Evolutionary conservation across 1,140 invertebrate species (phyloP), one percentile per base, ranked within the genome.

Genomic region (Ptiloglossa arizonensis): DNA sequence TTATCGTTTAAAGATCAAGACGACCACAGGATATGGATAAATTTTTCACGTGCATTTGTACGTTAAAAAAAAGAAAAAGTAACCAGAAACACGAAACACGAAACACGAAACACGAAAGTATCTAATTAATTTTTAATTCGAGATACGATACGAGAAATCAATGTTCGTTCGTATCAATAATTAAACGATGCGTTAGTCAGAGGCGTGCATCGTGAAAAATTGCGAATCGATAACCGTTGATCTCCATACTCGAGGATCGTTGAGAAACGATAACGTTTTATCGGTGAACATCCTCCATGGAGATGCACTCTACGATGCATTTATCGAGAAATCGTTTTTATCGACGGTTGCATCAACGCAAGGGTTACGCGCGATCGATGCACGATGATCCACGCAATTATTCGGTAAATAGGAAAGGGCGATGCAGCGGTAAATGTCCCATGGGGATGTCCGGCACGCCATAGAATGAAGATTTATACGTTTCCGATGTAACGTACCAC

Each of bases 391-490:
- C 59, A 73, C 0, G 17, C 66, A 77, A 81, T 89, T 88, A 86
- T 87, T 86, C 83, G 67, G 71, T 82, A 83, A 88, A 87, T 69
- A 86, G 71, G 50, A 72, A 63, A 32, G 66, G 41, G 54, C 60
- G 59, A 68, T 73, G 81, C 76, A 79, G 68, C 86, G 82, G 73
- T 82, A 87, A 86, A 87, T 87, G 63, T 82, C 69, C 75, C 63
- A 8, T 9, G 29, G 76, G 80, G 59, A 77, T 41, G 50, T 73
- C 46, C 66, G 56, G 19, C 41, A 57, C 46, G 52, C 70, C 71
- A 72, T 69, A 81, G 82, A 88, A 80, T 64, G 76, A 81, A 85
- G 86, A 88, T 89, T 89, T 89, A 88, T 88, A 80, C 82, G 80
- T 82, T 82, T 85, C 83, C 74, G 59, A 86, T 85, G 70, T 72